Evolutionary conservation across 2,888 invertebrate genomes (phyloP).

Genomic region (Pammene fasciana): DNA sequence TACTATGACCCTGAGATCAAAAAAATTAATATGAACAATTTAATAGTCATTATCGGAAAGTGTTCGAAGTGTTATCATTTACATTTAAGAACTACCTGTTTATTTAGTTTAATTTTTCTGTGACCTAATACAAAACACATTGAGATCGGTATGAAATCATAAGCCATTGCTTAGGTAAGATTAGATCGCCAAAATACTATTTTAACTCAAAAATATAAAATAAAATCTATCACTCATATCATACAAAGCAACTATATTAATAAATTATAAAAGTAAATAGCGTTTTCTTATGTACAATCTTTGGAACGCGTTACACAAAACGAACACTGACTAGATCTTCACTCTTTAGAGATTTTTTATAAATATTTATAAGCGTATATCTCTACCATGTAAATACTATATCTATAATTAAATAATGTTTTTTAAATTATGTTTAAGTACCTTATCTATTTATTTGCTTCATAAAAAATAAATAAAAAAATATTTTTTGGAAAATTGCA

Average conservation of each 20-base stretch:
- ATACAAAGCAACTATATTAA: conserved; percentile 4
- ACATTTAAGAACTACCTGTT: too few species aligned
- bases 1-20: too few species aligned
- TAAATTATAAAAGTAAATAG: conserved; percentile 50
- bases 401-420: conserved; percentile 7
- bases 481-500: too few species aligned
- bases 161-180: not conserved
- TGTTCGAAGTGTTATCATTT: too few species aligned
- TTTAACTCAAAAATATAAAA: not conserved
- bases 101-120: not conserved
- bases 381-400: conserved; percentile 29
- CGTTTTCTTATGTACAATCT: conserved; percentile 78
- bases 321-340: conserved; percentile 79
- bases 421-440: too few species aligned
- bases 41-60: too few species aligned
- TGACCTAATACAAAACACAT: not conserved
- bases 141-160: conserved; percentile 3
- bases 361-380: conserved; percentile 41
- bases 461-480: not conserved
- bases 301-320: conserved; percentile 78
- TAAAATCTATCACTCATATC: conserved; percentile 10
- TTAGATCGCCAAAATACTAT: too few species aligned
- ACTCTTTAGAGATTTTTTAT: conserved; percentile 61
- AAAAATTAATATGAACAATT: too few species aligned
- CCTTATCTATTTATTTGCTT: conserved; percentile 4